Conservation (phyloP, 2,888 invertebrate genomes). For the Vanessa cardui region DNA sequence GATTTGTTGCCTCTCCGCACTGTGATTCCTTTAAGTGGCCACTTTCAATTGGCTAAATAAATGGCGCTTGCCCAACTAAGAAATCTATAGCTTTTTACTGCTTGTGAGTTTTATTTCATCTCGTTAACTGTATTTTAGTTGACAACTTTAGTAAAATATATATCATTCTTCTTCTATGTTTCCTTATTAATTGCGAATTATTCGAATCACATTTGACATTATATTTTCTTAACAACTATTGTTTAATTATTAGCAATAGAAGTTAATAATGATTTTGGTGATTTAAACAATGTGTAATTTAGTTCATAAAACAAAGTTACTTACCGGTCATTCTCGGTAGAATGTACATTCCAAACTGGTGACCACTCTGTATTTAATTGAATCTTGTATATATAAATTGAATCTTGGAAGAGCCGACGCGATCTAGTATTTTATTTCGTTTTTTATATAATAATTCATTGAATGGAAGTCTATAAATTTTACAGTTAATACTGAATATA, state of each 20-base stretch:
- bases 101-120: constrained; percentile 17
- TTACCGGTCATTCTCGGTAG: no score
- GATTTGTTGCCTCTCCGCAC: constrained; percentile 75
- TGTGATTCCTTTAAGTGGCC: constrained; percentile 81
- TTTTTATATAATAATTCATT: constrained; percentile 11
- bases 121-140: background rate
- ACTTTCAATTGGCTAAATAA: constrained; percentile 79
- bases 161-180: background rate
- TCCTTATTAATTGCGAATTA: no score
- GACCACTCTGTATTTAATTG: no score
- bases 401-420: background rate
- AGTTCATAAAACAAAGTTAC: no score
- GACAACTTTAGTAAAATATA: background rate
- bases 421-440: background rate
- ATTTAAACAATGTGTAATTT: no score
- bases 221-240: no score
- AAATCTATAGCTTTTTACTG: constrained; percentile 26
- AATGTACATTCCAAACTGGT: no score
- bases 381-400: no score
- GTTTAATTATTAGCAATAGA: no score
- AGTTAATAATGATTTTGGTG: no score
- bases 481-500: constrained; percentile 29
- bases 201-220: no score
- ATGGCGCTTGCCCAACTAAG: constrained; percentile 55
- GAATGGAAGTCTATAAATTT: constrained; percentile 21